These are phyloP conservation scores for Atta texana DNA, from an alignment of 1,140 invertebrate species.

Conservation along the genomic window DNA sequence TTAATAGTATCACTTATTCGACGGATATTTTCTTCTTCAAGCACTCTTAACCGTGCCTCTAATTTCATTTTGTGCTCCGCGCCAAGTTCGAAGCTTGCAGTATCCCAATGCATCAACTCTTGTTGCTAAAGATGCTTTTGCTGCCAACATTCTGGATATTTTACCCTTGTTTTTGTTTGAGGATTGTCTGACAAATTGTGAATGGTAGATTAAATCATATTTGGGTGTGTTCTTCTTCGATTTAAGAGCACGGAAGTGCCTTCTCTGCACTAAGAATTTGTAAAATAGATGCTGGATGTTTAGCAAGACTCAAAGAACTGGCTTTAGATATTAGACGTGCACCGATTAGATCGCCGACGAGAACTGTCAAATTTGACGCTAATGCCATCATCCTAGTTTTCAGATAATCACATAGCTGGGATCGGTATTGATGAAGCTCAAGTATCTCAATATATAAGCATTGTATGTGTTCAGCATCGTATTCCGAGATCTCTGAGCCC, in stretches of 20 bases:
- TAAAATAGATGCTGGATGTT: slow-evolving; percentile 99
- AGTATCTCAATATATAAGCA: slow-evolving; percentile 97
- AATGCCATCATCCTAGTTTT: slow-evolving; percentile 99
- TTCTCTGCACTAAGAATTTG: slow-evolving; percentile 99
- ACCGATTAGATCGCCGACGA: slow-evolving; percentile 98
- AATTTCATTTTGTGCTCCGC: slow-evolving; percentile 95
- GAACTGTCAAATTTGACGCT: slow-evolving; percentile 97
- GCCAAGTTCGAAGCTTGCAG: slow-evolving; percentile 92
- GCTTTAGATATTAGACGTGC: slow-evolving; percentile 98
- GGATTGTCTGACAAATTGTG: slow-evolving; percentile 95
- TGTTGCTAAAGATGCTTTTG: slow-evolving; percentile 96
- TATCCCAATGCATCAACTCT: slow-evolving; percentile 98
- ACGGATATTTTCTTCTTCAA: slow-evolving; percentile 95
- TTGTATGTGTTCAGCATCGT: slow-evolving; percentile 97
- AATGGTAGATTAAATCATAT: slow-evolving; percentile 99
- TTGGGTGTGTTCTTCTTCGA: slow-evolving; percentile 99
- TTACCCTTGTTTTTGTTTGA: slow-evolving; percentile 96
- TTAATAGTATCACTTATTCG: slow-evolving; percentile 95
- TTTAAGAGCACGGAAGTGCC: slow-evolving; percentile 98
- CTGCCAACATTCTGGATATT: slow-evolving; percentile 98
- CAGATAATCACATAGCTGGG: slow-evolving; percentile 95
- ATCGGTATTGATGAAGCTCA: slow-evolving; percentile 94
- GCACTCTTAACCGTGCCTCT: slow-evolving; percentile 90
- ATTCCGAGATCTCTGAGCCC: slow-evolving; percentile 99
- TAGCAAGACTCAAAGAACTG: slow-evolving; percentile 98